Percentiles rank a stretch among this genome's conserved stretches.
Conservation (phyloP, 2,797 vertebrate genomes). For the Coranthus polyacanthus region DNA sequence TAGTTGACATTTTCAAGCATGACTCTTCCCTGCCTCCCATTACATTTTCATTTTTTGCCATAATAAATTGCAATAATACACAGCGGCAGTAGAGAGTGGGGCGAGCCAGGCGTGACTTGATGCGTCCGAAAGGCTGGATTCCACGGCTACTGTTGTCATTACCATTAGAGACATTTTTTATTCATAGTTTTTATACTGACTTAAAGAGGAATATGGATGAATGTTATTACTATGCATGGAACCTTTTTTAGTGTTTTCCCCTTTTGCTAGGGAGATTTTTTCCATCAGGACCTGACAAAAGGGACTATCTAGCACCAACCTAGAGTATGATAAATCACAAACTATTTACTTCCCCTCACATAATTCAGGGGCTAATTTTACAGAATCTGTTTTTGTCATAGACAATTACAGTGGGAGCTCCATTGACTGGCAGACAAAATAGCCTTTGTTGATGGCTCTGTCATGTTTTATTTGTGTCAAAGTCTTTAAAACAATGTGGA, state of each 20-base stretch:
- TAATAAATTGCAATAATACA: conserved; percentile 89
- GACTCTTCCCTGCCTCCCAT: conserved; percentile 83
- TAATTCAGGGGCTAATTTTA: conserved; percentile 88
- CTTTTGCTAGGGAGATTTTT: conserved; percentile 76
- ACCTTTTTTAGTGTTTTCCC: conserved; percentile 59
- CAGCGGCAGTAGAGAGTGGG: conserved; percentile 74
- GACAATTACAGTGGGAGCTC: conserved; percentile 85
- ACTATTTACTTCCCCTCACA: conserved; percentile 85
- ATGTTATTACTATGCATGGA: conserved; percentile 88
- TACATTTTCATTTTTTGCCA: conserved; percentile 83
- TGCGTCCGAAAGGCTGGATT: conserved; percentile 77
- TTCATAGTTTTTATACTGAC: conserved; percentile 87
- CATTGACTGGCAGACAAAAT: conserved; percentile 89
- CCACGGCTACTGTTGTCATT: conserved; percentile 79
- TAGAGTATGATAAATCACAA: conserved; percentile 88
- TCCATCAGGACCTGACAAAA: conserved; percentile 85
- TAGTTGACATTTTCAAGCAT: conserved; percentile 88
- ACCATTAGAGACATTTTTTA: conserved; percentile 85
- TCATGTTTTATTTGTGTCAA: conserved; percentile 88
- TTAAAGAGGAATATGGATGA: conserved; percentile 86
- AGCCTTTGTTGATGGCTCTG: conserved; percentile 89
- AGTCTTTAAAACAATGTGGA: conserved; percentile 85
- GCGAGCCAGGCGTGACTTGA: conserved; percentile 80
- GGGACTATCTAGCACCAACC: conserved; percentile 81
- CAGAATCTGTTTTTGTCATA: conserved; percentile 89